Conservation (phyloP, 2,113 vertebrate genomes). For the Baryphthengus martii region DNA sequence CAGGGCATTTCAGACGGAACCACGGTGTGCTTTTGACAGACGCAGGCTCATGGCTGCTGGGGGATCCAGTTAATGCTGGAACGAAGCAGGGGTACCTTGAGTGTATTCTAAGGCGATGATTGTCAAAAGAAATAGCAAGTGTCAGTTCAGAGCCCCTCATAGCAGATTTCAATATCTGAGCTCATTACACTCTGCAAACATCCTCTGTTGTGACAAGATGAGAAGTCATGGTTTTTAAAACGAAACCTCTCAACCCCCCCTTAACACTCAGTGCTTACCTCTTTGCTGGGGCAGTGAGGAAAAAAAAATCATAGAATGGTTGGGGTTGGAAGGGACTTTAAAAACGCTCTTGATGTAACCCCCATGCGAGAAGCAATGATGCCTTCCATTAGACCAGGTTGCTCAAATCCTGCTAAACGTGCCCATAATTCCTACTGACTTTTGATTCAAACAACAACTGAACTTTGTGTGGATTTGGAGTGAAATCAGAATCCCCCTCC, state of each 20-base stretch:
- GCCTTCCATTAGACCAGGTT: background rate
- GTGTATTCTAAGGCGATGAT: background rate
- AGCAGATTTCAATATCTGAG: background rate
- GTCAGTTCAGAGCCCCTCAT: background rate
- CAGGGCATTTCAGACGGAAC: background rate
- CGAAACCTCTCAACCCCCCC: background rate
- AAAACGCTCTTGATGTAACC: background rate
- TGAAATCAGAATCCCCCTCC: background rate
- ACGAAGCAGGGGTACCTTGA: background rate
- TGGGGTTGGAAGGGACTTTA: background rate
- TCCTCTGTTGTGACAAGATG: rapidly evolving
- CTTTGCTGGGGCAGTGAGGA: background rate
- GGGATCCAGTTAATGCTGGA: background rate
- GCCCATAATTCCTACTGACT: background rate
- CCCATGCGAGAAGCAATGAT: too few relatives aligned
- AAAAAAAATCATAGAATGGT: background rate
- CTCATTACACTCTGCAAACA: background rate
- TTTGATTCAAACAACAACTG: background rate
- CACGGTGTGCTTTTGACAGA: background rate
- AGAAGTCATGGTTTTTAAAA: background rate
- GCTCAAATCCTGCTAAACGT: background rate
- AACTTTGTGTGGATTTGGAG: background rate
- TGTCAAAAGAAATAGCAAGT: background rate
- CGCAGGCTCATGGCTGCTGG: rapidly evolving
- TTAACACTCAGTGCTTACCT: background rate